These are phyloP conservation scores for Elegia similella DNA, from an alignment of 2,888 invertebrate species.

Conservation along the genomic window DNA sequence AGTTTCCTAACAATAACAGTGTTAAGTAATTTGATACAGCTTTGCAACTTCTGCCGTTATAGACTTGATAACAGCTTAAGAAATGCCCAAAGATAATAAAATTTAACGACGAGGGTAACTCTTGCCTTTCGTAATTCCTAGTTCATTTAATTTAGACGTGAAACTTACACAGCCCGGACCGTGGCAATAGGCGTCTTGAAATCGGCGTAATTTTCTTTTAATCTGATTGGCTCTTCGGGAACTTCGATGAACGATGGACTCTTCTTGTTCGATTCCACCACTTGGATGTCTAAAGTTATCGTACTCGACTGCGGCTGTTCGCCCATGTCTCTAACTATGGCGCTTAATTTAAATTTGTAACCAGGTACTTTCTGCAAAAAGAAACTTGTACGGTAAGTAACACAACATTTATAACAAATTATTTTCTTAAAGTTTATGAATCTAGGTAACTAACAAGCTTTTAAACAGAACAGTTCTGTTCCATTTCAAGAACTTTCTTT, in stretches of 20 bases:
- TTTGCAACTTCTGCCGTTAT: too few species aligned
- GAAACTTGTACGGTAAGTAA: neutral
- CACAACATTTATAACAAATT: neutral
- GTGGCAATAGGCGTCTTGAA: slow-evolving; percentile 86
- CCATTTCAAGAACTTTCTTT: too few species aligned
- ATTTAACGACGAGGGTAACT: slow-evolving; percentile 10
- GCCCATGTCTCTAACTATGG: slow-evolving; percentile 91
- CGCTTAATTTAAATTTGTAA: slow-evolving; percentile 86
- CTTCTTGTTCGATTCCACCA: slow-evolving; percentile 94
- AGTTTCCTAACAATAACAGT: neutral
- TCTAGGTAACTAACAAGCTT: too few species aligned
- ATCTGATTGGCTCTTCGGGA: slow-evolving; percentile 82
- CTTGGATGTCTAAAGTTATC: slow-evolving; percentile 90
- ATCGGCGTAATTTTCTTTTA: slow-evolving; percentile 88
- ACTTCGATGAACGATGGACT: slow-evolving; percentile 87
- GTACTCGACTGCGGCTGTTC: slow-evolving; percentile 83
- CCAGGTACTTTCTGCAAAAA: slow-evolving; percentile 81
- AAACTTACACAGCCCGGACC: slow-evolving; percentile 86
- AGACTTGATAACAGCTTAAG: slow-evolving; percentile 9
- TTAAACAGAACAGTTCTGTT: too few species aligned
- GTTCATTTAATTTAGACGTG: slow-evolving; percentile 14
- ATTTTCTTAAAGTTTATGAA: too few species aligned
- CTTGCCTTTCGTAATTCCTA: slow-evolving; percentile 6
- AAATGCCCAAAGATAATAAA: slow-evolving; percentile 6
- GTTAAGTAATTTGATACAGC: neutral